Conservation (phyloP, 1,140 invertebrate species). For the Zeugodacus cucurbitae region DNA sequence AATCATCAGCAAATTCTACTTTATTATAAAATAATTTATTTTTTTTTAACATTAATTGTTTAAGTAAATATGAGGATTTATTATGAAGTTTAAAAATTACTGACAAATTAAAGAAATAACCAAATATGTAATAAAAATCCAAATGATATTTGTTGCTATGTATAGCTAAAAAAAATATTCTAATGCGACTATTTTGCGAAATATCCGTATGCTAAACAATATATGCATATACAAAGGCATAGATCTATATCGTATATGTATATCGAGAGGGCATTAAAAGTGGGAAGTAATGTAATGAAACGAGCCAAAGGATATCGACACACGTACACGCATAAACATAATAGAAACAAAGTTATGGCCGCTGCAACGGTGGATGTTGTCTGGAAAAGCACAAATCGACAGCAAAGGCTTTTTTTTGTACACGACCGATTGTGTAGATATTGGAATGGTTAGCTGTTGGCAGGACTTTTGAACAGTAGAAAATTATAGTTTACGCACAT, state of each 20-base stretch:
- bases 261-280: background rate
- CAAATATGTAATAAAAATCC: no score
- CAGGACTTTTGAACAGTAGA: background rate
- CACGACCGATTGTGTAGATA: background rate
- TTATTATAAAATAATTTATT: no score
- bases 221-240: background rate
- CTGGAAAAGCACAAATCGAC: background rate
- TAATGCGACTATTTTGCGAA: no score
- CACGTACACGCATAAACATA: background rate
- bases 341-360: conserved; percentile 18
- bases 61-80: no score
- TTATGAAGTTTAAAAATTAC: no score
- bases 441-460: background rate
- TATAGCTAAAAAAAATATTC: no score
- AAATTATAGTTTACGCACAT: background rate
- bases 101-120: no score
- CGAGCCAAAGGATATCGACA: background rate
- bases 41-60: no score
- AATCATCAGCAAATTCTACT: no score
- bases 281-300: conserved; percentile 17
- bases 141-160: no score
- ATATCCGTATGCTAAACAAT: background rate
- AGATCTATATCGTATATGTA: background rate
- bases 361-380: background rate
- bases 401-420: background rate